Percentiles rank a stretch among this genome's conserved stretches.
Conservation (phyloP, 2,888 invertebrate species). For the Ctenicera cuprea region DNA sequence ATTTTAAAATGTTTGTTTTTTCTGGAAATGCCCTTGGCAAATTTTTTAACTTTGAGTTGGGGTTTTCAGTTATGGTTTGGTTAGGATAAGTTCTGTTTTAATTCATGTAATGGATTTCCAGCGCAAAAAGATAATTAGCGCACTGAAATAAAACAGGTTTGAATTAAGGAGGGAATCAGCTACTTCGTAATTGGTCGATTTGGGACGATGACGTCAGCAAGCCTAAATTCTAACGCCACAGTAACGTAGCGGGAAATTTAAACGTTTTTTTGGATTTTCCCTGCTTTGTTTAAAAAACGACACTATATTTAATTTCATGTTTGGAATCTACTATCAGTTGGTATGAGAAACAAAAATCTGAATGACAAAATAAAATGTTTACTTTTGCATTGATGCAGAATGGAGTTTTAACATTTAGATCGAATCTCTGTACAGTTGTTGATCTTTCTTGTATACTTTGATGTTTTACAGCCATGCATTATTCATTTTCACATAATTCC, state of each 20-base stretch:
- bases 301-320: no score
- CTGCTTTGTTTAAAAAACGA: no score
- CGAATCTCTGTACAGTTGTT: constrained; percentile 1
- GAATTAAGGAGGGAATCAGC: no score
- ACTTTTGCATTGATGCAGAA: neutral
- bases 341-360: neutral
- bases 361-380: neutral
- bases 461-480: constrained; percentile 10
- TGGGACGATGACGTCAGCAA: no score
- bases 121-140: no score
- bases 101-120: no score
- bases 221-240: no score
- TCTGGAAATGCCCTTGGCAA: neutral
- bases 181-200: no score
- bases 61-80: neutral
- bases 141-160: no score
- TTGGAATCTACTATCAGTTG: no score
- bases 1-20: neutral
- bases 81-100: neutral
- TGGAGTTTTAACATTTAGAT: neutral
- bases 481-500: constrained; percentile 17
- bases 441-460: constrained; percentile 11
- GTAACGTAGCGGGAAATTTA: no score
- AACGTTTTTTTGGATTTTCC: no score
- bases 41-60: neutral